Evolutionary conservation across 2,888 invertebrate genomes (phyloP).

Genomic region (Brachycybe producta): DNA sequence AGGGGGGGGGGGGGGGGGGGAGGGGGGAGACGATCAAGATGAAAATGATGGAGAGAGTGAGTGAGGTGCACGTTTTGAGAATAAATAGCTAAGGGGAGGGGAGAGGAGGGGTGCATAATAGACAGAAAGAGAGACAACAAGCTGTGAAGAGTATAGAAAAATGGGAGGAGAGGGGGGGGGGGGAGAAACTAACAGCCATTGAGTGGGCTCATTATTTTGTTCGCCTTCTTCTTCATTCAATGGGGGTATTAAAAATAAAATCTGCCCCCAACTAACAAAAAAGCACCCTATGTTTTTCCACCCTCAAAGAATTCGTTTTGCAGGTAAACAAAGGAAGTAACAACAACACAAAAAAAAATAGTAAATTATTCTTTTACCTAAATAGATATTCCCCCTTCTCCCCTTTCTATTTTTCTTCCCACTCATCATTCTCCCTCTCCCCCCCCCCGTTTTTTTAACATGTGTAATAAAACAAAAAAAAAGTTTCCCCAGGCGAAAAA

Average conservation of each 20-base stretch:
- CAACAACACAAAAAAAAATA: no score
- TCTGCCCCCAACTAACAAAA: no score
- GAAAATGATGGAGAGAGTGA: not conserved
- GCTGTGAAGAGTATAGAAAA: no score
- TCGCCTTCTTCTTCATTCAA: not conserved
- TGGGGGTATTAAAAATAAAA: no score
- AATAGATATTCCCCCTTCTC: no score
- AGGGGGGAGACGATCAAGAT: not conserved
- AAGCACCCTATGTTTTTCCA: no score
- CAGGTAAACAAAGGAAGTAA: no score
- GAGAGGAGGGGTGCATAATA: not conserved
- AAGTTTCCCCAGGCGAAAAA: no score
- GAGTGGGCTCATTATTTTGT: not conserved
- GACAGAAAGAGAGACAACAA: not conserved
- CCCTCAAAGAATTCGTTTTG: no score
- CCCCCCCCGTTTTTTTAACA: not conserved
- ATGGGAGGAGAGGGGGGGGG: conserved; percentile 1
- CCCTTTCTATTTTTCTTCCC: not conserved
- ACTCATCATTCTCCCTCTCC: not conserved
- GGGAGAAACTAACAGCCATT: not conserved
- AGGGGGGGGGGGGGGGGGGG: not conserved
- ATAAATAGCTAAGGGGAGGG: not conserved
- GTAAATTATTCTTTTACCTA: no score
- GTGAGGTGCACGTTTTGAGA: not conserved
- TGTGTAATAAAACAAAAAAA: no score